Evolutionary conservation across 2,888 invertebrate species (phyloP), one percentile per base, ranked within the genome.

Genomic region (Cheiracanthium punctorium): DNA sequence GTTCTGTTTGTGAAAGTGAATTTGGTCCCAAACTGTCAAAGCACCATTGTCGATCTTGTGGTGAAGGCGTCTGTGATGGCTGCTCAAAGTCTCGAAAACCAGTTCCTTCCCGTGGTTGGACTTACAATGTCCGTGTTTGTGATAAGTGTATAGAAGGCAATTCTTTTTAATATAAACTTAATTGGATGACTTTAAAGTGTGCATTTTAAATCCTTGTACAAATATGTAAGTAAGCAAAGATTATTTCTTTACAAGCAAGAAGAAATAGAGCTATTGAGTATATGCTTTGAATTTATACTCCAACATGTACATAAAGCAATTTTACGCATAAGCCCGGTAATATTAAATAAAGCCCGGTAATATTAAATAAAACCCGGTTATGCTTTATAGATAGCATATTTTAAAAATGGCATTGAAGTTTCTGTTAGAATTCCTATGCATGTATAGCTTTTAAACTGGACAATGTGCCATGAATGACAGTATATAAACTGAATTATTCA

Each of bases 11-110:
- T 91, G 91, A 93, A 32, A 91, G 92, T 33, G 91, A 92, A 30
- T 96, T 96, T 91, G 91, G 91, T 20, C 88, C 90, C n/a, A 91
- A 91, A 88, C 88, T 91, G 17, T 87, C 90, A 8, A 91, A 92
- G 41, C 95, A 95, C 91, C 95, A 95, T 91, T 95, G 95, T 90
- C 93, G 95, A 33, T 93, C 94, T 70, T 95, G 95, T 91, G 95
- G 95, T 0, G 93, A 94, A 89, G 95, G 95, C 1, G 94, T 95
- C 0, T 95, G 95, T 91, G 93, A 93, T 76, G 89, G 87, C 1
- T 93, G 93, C 90, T 93, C 93, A 0, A 90, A 90, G 5, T 90
- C 90, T 29, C 90, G 90, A 48, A 90, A 91, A 43, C 90, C 91
- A 0, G 93, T 93, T 17, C 92, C 92, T 14, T 89, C 91, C 0